These are phyloP conservation scores for Araneus ventricosus DNA, from an alignment of 1,140 invertebrate species.

Conservation along the genomic window DNA sequence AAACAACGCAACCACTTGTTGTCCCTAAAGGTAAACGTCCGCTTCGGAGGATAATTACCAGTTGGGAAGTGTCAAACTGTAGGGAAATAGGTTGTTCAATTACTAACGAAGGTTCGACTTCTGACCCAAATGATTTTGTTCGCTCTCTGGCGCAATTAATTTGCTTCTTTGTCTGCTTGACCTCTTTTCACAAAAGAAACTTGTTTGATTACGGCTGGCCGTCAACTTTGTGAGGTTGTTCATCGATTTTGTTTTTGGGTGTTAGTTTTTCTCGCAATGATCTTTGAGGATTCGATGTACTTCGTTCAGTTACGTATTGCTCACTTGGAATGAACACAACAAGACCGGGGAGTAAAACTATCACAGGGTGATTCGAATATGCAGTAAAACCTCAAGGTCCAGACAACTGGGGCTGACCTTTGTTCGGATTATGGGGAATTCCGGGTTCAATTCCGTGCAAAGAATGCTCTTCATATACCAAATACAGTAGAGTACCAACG, in stretches of 20 bases:
- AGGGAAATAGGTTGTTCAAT: slow-evolving; percentile 9
- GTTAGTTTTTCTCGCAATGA: background rate
- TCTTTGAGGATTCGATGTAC: too few species aligned
- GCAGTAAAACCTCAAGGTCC: too few species aligned
- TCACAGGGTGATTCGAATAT: too few species aligned
- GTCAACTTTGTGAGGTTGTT: background rate
- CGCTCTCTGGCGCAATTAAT: background rate
- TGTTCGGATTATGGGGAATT: too few species aligned
- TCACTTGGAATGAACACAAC: too few species aligned
- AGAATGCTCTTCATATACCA: too few species aligned
- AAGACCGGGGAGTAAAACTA: too few species aligned
- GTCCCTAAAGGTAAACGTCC: background rate
- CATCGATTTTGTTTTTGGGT: background rate
- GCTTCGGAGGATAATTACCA: background rate
- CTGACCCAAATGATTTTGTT: background rate
- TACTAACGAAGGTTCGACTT: background rate
- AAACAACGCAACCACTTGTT: background rate
- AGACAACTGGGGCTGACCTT: too few species aligned
- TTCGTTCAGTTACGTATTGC: too few species aligned
- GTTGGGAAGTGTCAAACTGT: background rate
- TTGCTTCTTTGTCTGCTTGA: background rate
- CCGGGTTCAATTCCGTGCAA: too few species aligned
- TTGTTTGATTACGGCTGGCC: background rate
- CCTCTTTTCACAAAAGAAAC: background rate
- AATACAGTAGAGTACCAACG: too few species aligned